These are phyloP conservation scores for Thera britannica DNA, from an alignment of 2,888 invertebrate genomes.

Conservation along the genomic window DNA sequence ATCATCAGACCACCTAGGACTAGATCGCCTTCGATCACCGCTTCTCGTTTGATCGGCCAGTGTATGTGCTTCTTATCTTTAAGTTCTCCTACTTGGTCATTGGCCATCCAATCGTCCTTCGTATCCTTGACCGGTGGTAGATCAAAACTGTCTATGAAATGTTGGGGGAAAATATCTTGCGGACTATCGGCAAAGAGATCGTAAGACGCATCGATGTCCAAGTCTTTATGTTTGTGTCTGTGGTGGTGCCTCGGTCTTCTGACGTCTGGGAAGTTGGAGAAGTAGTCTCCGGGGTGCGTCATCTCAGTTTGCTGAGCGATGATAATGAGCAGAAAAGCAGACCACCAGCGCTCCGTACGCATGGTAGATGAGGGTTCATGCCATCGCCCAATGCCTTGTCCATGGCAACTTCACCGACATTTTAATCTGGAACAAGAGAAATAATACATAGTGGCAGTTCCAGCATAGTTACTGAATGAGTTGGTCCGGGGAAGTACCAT, in stretches of 20 bases:
- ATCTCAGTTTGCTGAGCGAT: slow-evolving; percentile 64
- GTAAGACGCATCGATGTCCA: slow-evolving; percentile 44
- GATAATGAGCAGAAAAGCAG: slow-evolving; percentile 66
- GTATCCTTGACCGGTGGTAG: slow-evolving; percentile 52
- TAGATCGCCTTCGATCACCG: slow-evolving; percentile 94
- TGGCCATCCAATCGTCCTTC: slow-evolving; percentile 71
- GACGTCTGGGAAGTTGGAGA: slow-evolving; percentile 39
- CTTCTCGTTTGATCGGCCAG: slow-evolving; percentile 95
- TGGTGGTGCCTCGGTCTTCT: slow-evolving; percentile 61
- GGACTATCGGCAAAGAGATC: slow-evolving; percentile 47
- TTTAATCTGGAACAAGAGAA: slow-evolving; percentile 69
- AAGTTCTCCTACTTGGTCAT: slow-evolving; percentile 70
- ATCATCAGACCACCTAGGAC: slow-evolving; percentile 97
- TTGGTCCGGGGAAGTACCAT: too few species aligned
- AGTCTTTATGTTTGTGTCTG: slow-evolving; percentile 70
- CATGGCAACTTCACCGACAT: slow-evolving; percentile 60
- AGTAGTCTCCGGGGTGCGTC: slow-evolving; percentile 57
- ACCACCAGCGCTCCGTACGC: slow-evolving; percentile 67
- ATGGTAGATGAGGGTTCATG: slow-evolving; percentile 69
- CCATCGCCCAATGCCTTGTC: slow-evolving; percentile 62
- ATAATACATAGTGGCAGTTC: background rate
- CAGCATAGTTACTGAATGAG: too few species aligned
- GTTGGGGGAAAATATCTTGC: slow-evolving; percentile 52
- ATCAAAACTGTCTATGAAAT: slow-evolving; percentile 55
- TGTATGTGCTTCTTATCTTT: slow-evolving; percentile 73